Evolutionary conservation across 2,888 invertebrate species (phyloP).

Genomic region (Ceriagrion tenellum): DNA sequence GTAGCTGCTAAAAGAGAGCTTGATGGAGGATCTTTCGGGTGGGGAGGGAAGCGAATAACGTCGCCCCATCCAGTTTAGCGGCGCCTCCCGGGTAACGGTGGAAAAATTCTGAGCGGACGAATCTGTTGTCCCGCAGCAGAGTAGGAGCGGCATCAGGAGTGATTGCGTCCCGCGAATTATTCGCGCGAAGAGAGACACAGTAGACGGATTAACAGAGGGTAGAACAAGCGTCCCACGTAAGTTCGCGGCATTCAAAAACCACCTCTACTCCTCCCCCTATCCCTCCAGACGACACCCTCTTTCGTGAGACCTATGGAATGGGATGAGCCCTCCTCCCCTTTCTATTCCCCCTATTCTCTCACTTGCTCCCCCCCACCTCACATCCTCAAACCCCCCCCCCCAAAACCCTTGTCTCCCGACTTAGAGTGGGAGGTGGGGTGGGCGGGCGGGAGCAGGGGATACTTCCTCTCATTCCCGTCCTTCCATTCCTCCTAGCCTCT

Average conservation of each 20-base stretch:
- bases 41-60: neutral
- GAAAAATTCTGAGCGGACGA: neutral
- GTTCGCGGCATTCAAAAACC: neutral
- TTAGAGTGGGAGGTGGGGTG: neutral
- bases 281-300: neutral
- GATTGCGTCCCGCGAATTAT: neutral
- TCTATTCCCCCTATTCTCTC: slow-evolving; percentile 58
- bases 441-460: neutral
- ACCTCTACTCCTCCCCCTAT: neutral
- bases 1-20: neutral
- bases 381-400: neutral
- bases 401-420: neutral
- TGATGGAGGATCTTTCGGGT: neutral
- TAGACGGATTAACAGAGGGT: neutral
- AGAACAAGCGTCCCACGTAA: neutral
- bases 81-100: neutral
- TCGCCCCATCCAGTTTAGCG: neutral
- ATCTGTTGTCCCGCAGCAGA: neutral
- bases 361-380: slow-evolving; percentile 24
- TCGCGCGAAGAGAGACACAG: neutral
- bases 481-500: slow-evolving; percentile 32
- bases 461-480: slow-evolving; percentile 29
- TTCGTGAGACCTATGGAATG: slow-evolving; percentile 12
- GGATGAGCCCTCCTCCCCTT: neutral
- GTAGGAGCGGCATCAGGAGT: neutral